Percentiles rank a stretch among this genome's conserved stretches.
These are phyloP conservation scores for Rhyacichthys aspro DNA, from an alignment of 2,797 vertebrate species.

Conservation along the genomic window DNA sequence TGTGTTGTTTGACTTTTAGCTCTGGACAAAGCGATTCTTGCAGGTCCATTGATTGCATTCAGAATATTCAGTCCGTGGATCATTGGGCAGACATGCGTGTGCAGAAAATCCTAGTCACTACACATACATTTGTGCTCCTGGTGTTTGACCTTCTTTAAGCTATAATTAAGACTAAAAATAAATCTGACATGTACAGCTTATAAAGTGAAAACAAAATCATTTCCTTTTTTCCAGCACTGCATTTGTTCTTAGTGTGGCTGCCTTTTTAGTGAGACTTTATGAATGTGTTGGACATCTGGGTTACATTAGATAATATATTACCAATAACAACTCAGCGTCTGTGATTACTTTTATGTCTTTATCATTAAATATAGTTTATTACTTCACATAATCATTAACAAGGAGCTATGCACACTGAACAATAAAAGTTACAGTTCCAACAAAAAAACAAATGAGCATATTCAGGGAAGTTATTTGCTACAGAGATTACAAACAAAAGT, in stretches of 20 bases:
- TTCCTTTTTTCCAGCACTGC: too few species aligned
- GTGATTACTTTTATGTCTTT: background rate
- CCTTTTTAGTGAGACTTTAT: too few species aligned
- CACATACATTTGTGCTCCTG: background rate
- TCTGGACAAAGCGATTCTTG: conserved; percentile 15
- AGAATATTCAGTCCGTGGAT: conserved; percentile 45
- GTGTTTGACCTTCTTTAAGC: conserved; percentile 12
- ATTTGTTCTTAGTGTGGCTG: too few species aligned
- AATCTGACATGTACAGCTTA: background rate
- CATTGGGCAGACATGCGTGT: conserved; percentile 40
- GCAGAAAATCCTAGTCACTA: conserved; percentile 10
- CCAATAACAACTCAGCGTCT: conserved; percentile 4
- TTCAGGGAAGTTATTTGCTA: too few species aligned
- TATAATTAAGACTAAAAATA: background rate
- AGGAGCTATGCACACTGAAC: background rate
- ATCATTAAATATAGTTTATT: conserved; percentile 7
- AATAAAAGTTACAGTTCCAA: background rate
- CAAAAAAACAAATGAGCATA: background rate
- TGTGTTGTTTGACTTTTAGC: background rate
- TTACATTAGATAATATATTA: background rate
- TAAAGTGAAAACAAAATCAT: background rate
- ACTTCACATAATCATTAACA: background rate
- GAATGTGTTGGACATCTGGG: conserved; percentile 14
- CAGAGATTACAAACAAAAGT: too few species aligned
- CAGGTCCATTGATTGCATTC: conserved; percentile 24